Evolutionary conservation across 2,888 invertebrate species (phyloP).

Genomic region (Quadriops clusia): DNA sequence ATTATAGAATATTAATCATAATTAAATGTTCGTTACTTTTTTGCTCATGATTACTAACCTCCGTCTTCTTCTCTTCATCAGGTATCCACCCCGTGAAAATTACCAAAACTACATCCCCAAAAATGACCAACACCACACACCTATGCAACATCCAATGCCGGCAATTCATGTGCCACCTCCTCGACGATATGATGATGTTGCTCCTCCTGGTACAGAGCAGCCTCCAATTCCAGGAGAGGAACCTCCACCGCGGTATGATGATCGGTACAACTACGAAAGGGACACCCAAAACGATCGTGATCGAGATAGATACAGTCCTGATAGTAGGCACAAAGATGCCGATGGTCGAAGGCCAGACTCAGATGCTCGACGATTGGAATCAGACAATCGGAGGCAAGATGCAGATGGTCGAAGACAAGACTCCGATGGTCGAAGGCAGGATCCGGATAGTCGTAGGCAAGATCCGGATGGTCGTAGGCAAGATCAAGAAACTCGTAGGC

Average conservation of each 20-base stretch:
- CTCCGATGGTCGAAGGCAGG: too few species aligned
- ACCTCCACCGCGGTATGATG: conserved; percentile 40
- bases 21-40: conserved; percentile 4
- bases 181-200: conserved; percentile 41
- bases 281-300: too few species aligned
- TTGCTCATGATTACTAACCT: conserved; percentile 8
- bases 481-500: too few species aligned
- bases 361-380: too few species aligned
- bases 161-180: conserved; percentile 21
- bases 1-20: background rate
- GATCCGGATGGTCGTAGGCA: too few species aligned
- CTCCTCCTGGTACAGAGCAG: conserved; percentile 47
- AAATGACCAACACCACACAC: conserved; percentile 16
- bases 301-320: conserved; percentile 9
- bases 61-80: conserved; percentile 23
- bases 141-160: conserved; percentile 20
- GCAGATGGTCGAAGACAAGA: too few species aligned
- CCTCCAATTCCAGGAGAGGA: conserved; percentile 52
- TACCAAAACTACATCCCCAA: conserved; percentile 14
- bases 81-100: conserved; percentile 25
- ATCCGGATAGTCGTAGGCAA: too few species aligned
- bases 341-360: conserved; percentile 22
- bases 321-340: conserved; percentile 14
- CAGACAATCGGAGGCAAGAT: too few species aligned
- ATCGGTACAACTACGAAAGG: conserved; percentile 13